phyloP scores from a whole-genome alignment of 2,113 vertebrate species.

The Climacteris rufus region DNA sequence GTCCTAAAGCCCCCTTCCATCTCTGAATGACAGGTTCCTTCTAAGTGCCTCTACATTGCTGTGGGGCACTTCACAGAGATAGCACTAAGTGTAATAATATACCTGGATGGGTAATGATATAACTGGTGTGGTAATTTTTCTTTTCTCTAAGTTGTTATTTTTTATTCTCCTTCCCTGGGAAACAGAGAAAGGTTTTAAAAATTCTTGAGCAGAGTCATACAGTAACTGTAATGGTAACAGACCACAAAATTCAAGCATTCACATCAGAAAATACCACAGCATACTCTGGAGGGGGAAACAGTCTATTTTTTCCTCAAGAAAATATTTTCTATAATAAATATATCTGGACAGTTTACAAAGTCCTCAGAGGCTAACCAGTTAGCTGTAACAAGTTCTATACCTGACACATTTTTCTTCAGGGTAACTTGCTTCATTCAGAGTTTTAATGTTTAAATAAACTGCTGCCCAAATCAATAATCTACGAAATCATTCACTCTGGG shows the following conservation, averaged over 20 bases:
- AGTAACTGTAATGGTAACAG: slow-evolving; percentile 17
- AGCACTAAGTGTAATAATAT: background rate
- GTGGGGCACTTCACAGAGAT: background rate
- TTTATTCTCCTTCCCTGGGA: background rate
- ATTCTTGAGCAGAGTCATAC: background rate
- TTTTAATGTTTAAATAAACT: slow-evolving; percentile 81
- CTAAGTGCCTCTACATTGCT: background rate
- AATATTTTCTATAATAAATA: slow-evolving; percentile 73
- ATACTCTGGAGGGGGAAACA: slow-evolving; percentile 34
- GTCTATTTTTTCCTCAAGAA: slow-evolving; percentile 62
- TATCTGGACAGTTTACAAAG: slow-evolving; percentile 77
- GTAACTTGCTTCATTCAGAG: slow-evolving; percentile 75
- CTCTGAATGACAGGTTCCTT: background rate
- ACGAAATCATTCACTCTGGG: slow-evolving; percentile 66
- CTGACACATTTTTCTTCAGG: slow-evolving; percentile 81
- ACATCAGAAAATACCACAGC: slow-evolving; percentile 35
- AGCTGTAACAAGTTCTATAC: slow-evolving; percentile 71
- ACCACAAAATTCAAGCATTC: slow-evolving; percentile 4
- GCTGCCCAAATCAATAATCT: slow-evolving; percentile 79
- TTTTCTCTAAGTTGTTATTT: background rate
- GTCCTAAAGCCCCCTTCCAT: background rate
- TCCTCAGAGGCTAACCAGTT: slow-evolving; percentile 71
- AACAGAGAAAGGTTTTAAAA: background rate
- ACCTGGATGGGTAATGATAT: background rate
- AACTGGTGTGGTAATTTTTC: background rate